Percentiles rank a stretch among this genome's conserved stretches.
These are phyloP conservation scores for Drosophila nebulosa DNA, from an alignment of 1,140 invertebrate species.

Conservation along the genomic window DNA sequence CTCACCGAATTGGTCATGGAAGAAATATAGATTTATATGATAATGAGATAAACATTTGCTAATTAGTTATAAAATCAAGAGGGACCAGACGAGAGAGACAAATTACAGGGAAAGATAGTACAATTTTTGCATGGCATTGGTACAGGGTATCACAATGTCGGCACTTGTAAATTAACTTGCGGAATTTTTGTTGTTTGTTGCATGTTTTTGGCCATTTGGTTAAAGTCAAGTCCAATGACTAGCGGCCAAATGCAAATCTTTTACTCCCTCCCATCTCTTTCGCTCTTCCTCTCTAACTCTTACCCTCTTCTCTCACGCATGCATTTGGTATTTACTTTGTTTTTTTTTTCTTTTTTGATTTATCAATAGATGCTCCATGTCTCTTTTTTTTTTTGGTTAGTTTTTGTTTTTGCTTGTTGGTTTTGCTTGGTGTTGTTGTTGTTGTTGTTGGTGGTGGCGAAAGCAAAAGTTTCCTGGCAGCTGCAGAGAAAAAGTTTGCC, in stretches of 20 bases:
- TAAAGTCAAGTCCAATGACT: conserved; percentile 50
- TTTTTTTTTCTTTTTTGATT: conserved; percentile 48
- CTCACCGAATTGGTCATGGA: not conserved
- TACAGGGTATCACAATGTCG: not conserved
- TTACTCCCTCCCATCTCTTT: conserved; percentile 1
- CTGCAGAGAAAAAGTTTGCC: conserved; percentile 40
- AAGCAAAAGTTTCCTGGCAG: conserved; percentile 63
- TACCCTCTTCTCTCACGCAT: conserved; percentile 48
- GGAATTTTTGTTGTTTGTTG: conserved; percentile 29
- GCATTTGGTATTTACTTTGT: conserved; percentile 45
- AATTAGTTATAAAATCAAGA: too few species aligned
- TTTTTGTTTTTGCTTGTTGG: not conserved
- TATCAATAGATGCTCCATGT: conserved; percentile 61
- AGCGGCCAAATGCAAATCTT: conserved; percentile 69
- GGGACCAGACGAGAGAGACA: too few species aligned
- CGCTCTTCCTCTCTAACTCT: not conserved
- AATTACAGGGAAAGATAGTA: too few species aligned
- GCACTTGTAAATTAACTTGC: not conserved
- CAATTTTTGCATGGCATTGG: not conserved
- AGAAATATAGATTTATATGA: not conserved
- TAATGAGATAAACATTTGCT: too few species aligned
- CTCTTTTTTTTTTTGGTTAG: not conserved
- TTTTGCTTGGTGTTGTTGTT: not conserved
- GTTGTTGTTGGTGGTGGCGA: conserved; percentile 44
- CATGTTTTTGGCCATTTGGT: conserved; percentile 74